phyloP scores from a whole-genome alignment of 1,140 invertebrate species.

The Drosophila rhopaloa region DNA sequence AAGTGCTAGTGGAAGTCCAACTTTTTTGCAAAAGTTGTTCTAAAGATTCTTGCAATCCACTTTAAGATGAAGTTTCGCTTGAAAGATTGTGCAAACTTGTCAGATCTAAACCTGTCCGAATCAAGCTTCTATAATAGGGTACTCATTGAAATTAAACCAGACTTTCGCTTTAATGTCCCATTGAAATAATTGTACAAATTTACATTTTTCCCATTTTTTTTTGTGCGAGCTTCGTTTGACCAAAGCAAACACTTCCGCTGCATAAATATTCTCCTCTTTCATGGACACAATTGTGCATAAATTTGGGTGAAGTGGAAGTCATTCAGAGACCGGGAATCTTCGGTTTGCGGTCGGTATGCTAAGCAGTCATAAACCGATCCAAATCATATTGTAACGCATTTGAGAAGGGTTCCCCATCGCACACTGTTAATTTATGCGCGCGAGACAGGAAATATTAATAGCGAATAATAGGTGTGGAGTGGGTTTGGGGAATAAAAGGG shows the following conservation, averaged over 20 bases:
- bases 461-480: constrained; percentile 52
- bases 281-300: constrained; percentile 20
- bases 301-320: constrained; percentile 30
- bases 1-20: too few species aligned
- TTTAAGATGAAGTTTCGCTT: constrained; percentile 13
- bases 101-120: constrained; percentile 1
- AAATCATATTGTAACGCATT: constrained; percentile 49
- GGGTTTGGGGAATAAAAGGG: not conserved
- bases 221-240: constrained; percentile 21
- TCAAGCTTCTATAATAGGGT: constrained; percentile 28
- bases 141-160: constrained; percentile 2
- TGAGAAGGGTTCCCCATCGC: constrained; percentile 64
- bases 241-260: constrained; percentile 57
- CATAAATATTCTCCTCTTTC: constrained; percentile 26
- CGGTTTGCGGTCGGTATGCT: constrained; percentile 49
- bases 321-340: constrained; percentile 18
- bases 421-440: constrained; percentile 73
- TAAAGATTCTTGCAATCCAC: not conserved
- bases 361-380: constrained; percentile 61
- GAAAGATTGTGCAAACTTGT: constrained; percentile 3
- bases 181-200: constrained; percentile 52
- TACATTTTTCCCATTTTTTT: constrained; percentile 33
- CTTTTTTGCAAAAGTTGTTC: not conserved
- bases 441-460: constrained; percentile 80
- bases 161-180: constrained; percentile 25